These are phyloP conservation scores for Calliopum simillimum DNA, from an alignment of 2,888 invertebrate species.

Conservation along the genomic window DNA sequence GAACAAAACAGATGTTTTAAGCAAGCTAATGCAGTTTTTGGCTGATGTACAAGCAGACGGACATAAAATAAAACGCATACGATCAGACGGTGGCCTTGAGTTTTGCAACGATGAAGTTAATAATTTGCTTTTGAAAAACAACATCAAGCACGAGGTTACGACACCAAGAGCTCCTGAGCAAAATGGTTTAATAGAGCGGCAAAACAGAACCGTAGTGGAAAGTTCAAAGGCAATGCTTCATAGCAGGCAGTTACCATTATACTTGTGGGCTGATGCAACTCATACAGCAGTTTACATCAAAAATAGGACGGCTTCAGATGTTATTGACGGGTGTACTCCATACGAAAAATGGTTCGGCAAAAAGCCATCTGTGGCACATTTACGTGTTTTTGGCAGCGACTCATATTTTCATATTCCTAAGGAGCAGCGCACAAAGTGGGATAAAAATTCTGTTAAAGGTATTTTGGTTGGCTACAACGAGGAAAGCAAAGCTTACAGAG, in stretches of 20 bases:
- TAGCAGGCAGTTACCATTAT: not conserved
- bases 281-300: slow-evolving; percentile 22
- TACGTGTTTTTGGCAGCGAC: slow-evolving; percentile 31
- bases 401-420: slow-evolving; percentile 19
- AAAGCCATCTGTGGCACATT: slow-evolving; percentile 30
- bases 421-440: slow-evolving; percentile 41
- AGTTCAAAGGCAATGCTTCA: slow-evolving; percentile 32
- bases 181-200: slow-evolving; percentile 34
- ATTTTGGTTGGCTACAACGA: slow-evolving; percentile 37
- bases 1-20: slow-evolving; percentile 41
- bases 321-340: slow-evolving; percentile 14
- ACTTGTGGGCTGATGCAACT: slow-evolving; percentile 33
- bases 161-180: slow-evolving; percentile 36
- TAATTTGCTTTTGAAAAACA: slow-evolving; percentile 26
- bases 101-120: slow-evolving; percentile 38
- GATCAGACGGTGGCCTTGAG: slow-evolving; percentile 39
- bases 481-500: slow-evolving; percentile 35
- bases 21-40: slow-evolving; percentile 36
- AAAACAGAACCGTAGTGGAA: slow-evolving; percentile 33
- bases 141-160: slow-evolving; percentile 39
- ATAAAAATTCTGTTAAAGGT: slow-evolving; percentile 39
- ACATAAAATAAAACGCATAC: slow-evolving; percentile 37
- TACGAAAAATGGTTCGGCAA: slow-evolving; percentile 30
- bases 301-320: not conserved
- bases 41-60: slow-evolving; percentile 38